Evolutionary conservation across 2,797 vertebrate genomes (phyloP).

Genomic region (Melanotaenia pygmaea): DNA sequence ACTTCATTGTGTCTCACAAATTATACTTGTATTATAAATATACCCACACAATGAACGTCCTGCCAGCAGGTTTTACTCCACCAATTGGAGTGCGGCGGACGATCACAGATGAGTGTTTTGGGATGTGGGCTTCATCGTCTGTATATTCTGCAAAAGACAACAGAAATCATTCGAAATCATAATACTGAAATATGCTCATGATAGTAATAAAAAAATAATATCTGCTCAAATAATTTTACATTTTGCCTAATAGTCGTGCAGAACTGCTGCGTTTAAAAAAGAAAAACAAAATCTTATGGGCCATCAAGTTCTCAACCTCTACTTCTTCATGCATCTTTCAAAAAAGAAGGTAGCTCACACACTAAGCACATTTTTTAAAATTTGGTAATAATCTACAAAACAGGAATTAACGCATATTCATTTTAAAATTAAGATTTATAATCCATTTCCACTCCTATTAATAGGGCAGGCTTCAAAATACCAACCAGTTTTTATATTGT

Average conservation of each 20-base stretch:
- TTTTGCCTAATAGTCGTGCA: too few species aligned
- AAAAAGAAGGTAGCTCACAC: too few species aligned
- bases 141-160: slow-evolving; percentile 87
- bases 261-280: too few species aligned
- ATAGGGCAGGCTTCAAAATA: too few species aligned
- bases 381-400: too few species aligned
- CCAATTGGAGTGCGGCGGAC: slow-evolving; percentile 95
- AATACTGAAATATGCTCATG: background rate
- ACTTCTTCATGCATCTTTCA: too few species aligned
- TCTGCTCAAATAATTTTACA: too few species aligned
- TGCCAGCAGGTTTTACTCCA: slow-evolving; percentile 96
- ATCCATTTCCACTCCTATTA: background rate
- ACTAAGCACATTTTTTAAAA: too few species aligned
- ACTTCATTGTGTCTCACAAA: background rate
- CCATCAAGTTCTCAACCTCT: too few species aligned
- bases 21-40: background rate
- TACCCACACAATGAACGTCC: slow-evolving; percentile 97
- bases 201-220: background rate
- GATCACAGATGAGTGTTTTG: slow-evolving; percentile 96
- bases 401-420: background rate
- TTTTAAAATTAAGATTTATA: background rate
- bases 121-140: slow-evolving; percentile 92
- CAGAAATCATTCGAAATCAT: background rate
- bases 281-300: too few species aligned
- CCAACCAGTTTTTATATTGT: too few species aligned